Percentiles rank a stretch among this genome's conserved stretches.
Conservation (phyloP, 2,888 invertebrate genomes). For the Caradrina clavipalpis region DNA sequence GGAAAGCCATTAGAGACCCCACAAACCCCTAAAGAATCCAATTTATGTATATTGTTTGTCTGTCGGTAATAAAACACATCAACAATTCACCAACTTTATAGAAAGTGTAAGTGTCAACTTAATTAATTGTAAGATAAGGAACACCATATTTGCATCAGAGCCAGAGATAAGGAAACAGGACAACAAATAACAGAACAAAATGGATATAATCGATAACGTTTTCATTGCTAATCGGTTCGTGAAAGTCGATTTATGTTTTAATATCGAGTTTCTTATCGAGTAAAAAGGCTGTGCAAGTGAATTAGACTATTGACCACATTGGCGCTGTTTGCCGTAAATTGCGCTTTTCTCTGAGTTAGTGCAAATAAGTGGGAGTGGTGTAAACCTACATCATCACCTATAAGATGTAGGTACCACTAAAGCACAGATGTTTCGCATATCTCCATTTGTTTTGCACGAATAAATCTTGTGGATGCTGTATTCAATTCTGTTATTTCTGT, state of each 20-base stretch:
- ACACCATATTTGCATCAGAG: conserved; percentile 69
- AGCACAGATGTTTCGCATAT: conserved; percentile 9
- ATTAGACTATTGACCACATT: conserved; percentile 40
- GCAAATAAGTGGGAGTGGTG: conserved; percentile 5
- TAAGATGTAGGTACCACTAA: not conserved
- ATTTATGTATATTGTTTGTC: too few species aligned
- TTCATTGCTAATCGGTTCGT: conserved; percentile 68
- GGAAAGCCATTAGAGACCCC: too few species aligned
- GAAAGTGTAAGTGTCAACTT: conserved; percentile 71
- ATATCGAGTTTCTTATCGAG: conserved; percentile 59
- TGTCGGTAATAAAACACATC: conserved; percentile 55
- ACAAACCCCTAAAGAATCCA: too few species aligned
- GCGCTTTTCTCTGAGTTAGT: conserved; percentile 33
- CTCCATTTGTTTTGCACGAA: conserved; percentile 35
- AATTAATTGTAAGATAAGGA: conserved; percentile 70
- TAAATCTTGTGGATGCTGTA: conserved; percentile 21
- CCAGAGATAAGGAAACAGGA: conserved; percentile 66
- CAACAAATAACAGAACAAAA: conserved; percentile 69
- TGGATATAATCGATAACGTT: conserved; percentile 65
- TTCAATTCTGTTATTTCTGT: conserved; percentile 38
- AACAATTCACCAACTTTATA: conserved; percentile 64
- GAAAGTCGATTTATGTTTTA: conserved; percentile 69
- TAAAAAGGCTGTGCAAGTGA: conserved; percentile 38
- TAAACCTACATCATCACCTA: not conserved
- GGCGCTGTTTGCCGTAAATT: conserved; percentile 28